A percentile compares a stretch with the other conserved stretches of the same genome.
phyloP scores from a whole-genome alignment of 2,797 vertebrate species.

The Pithecia hirsuta region DNA sequence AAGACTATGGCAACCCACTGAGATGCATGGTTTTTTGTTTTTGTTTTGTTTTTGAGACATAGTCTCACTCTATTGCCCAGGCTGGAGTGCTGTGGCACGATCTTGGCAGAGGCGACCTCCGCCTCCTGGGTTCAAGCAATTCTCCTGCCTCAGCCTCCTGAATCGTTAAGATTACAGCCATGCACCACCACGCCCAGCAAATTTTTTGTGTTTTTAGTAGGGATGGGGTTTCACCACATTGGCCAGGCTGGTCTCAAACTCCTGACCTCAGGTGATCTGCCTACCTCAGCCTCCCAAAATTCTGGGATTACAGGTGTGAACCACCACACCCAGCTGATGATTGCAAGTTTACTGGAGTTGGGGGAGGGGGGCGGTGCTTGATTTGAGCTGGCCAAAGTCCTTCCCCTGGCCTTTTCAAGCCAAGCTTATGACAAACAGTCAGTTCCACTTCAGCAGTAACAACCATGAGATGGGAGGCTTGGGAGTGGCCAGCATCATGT shows the following conservation, averaged over 20 bases:
- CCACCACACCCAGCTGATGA: not conserved
- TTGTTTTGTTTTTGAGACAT: not conserved
- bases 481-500: not conserved
- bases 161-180: not conserved
- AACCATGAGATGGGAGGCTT: not conserved
- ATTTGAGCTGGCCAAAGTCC: not conserved
- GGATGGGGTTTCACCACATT: not conserved
- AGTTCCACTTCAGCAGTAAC: too few species aligned
- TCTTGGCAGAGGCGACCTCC: not conserved
- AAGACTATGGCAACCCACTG: not conserved
- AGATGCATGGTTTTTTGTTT: not conserved
- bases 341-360: not conserved
- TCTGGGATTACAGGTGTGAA: not conserved
- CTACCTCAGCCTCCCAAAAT: not conserved
- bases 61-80: not conserved
- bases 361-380: too few species aligned
- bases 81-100: fast-evolving
- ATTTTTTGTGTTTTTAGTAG: not conserved
- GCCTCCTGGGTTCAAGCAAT: not conserved
- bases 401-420: not conserved
- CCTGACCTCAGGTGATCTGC: not conserved
- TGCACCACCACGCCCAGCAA: fast-evolving
- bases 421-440: not conserved
- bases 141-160: not conserved
- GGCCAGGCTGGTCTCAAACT: not conserved